These are phyloP conservation scores for Helarctos malayanus DNA, from an alignment of 2,797 vertebrate genomes.

Conservation along the genomic window DNA sequence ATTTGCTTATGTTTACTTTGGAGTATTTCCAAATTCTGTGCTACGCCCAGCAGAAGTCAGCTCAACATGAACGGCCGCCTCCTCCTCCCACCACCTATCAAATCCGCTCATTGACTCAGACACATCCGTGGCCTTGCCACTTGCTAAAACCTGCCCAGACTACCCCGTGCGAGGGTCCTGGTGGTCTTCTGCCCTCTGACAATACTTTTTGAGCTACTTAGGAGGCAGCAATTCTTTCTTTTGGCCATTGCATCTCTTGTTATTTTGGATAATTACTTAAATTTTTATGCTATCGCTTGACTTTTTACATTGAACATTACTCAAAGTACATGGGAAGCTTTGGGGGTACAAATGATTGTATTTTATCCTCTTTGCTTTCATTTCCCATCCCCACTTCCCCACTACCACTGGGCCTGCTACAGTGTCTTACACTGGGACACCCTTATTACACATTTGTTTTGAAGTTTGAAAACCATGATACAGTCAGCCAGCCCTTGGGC, in stretches of 20 bases:
- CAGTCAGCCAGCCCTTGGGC: not conserved
- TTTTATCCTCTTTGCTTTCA: not conserved
- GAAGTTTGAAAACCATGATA: not conserved
- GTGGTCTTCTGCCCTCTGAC: not conserved
- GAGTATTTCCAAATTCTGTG: not conserved
- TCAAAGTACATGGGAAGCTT: not conserved
- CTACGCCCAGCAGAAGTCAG: not conserved
- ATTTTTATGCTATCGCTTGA: not conserved
- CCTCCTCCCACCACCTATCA: not conserved
- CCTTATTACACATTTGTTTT: not conserved
- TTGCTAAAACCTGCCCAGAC: not conserved
- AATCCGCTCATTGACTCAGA: not conserved
- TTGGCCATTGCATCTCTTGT: not conserved
- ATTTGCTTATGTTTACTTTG: not conserved
- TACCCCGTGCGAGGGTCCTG: not conserved
- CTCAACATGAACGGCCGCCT: not conserved
- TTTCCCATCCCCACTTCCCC: too few species aligned
- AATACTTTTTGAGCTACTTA: not conserved
- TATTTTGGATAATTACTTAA: constrained; percentile 32
- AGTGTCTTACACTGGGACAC: not conserved
- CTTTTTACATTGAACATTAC: not conserved
- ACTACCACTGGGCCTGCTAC: not conserved
- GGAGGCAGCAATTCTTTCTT: not conserved
- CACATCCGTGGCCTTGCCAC: not conserved
- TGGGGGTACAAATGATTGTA: not conserved